phyloP scores from a whole-genome alignment of 2,888 invertebrate genomes.

The Eumacrocentrus americanus region DNA sequence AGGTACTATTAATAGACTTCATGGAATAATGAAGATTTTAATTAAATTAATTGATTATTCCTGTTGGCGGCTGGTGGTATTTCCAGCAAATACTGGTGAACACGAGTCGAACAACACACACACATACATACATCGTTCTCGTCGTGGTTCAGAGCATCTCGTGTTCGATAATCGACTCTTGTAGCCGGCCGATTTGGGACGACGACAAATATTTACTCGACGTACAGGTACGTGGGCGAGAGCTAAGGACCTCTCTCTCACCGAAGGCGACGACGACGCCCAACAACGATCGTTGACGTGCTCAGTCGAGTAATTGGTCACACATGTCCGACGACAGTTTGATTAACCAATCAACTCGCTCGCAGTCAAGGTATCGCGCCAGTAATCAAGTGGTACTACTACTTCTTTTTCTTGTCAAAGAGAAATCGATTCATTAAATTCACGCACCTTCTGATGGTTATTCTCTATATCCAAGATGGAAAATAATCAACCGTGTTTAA shows the following conservation, averaged over 20 bases:
- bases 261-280: constrained; percentile 9
- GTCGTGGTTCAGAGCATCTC: constrained; percentile 7
- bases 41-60: neutral
- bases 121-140: too few species aligned
- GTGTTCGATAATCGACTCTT: constrained; percentile 21
- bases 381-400: constrained; percentile 6
- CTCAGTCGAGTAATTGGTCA: constrained; percentile 27
- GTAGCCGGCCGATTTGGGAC: constrained; percentile 7
- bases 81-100: neutral
- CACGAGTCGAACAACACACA: neutral
- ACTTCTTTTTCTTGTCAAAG: neutral
- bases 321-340: constrained; percentile 25
- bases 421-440: constrained; percentile 16
- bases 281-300: constrained; percentile 23
- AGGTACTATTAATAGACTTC: neutral
- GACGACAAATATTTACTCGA: constrained; percentile 18
- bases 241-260: constrained; percentile 1
- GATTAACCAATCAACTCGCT: constrained; percentile 19
- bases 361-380: constrained; percentile 8
- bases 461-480: neutral
- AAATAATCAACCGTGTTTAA: neutral
- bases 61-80: neutral
- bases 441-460: neutral
- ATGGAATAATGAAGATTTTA: neutral
- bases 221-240: constrained; percentile 13